These are phyloP conservation scores for Rotaria sp. DNA, from an alignment of 2,888 invertebrate genomes.

Conservation along the genomic window DNA sequence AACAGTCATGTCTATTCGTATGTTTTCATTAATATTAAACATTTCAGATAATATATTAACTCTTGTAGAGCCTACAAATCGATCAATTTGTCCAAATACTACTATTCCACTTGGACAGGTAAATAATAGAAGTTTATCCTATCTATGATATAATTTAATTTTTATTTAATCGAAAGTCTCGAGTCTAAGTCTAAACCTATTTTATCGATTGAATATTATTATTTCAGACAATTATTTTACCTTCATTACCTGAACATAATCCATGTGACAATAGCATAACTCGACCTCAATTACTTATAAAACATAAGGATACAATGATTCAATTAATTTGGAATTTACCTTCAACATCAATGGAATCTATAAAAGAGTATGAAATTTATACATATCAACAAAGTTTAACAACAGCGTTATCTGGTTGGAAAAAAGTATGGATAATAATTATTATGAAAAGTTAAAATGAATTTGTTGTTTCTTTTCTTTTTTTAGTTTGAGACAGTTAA, in stretches of 20 bases:
- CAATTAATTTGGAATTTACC: conserved; percentile 1
- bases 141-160: too few species aligned
- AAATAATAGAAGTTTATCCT: not conserved
- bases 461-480: not conserved
- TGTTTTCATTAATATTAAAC: not conserved
- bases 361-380: not conserved
- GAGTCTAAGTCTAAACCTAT: not conserved
- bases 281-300: not conserved
- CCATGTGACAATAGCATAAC: not conserved
- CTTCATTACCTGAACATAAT: not conserved
- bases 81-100: not conserved
- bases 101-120: not conserved
- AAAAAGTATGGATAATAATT: not conserved
- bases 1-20: not conserved
- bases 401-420: not conserved
- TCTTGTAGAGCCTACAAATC: not conserved
- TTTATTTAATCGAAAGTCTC: too few species aligned
- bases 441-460: not conserved
- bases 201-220: not conserved
- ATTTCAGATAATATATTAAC: not conserved
- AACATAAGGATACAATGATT: not conserved
- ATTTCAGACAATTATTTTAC: not conserved
- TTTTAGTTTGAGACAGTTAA: not conserved
- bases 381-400: not conserved
- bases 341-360: not conserved